Percentiles rank a stretch among this genome's conserved stretches.
Evolutionary conservation across 2,113 vertebrate species (phyloP).

Genomic region (Hyla sarda): DNA sequence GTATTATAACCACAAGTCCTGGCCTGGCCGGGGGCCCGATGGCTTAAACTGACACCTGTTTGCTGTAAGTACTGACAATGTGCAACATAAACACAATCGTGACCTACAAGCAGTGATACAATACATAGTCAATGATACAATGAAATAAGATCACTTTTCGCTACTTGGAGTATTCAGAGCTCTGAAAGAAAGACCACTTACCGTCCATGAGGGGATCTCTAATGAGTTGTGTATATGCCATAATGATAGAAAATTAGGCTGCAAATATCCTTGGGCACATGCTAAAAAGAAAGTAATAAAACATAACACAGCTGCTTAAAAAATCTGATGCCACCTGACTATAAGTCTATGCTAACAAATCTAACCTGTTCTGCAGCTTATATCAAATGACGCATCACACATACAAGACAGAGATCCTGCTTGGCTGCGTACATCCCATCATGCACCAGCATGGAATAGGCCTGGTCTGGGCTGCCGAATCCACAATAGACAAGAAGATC

Average conservation of each 20-base stretch:
- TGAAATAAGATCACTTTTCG: background rate
- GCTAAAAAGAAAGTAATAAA: background rate
- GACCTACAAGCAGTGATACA: background rate
- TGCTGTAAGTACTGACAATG: background rate
- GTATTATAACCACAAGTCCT: too few species aligned
- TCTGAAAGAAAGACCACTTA: background rate
- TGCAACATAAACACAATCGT: background rate
- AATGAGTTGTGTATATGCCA: conserved; percentile 1
- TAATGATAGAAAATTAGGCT: background rate
- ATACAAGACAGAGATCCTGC: too few species aligned
- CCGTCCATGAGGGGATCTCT: conserved; percentile 14
- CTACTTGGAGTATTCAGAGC: too few species aligned
- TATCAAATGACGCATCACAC: too few species aligned
- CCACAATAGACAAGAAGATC: too few species aligned
- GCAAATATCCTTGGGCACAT: background rate
- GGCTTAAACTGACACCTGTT: too few species aligned
- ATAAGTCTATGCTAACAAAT: background rate
- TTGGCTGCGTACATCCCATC: too few species aligned
- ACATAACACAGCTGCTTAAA: background rate
- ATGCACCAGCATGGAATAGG: too few species aligned
- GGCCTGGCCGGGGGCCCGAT: too few species aligned
- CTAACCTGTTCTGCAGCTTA: conserved; percentile 8
- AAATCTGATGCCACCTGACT: background rate
- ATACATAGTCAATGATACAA: background rate
- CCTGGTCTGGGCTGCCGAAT: too few species aligned